Evolutionary conservation across 2,797 vertebrate species (phyloP), one percentile per base, ranked within the genome.

Genomic region (Chrysocyon brachyurus): DNA sequence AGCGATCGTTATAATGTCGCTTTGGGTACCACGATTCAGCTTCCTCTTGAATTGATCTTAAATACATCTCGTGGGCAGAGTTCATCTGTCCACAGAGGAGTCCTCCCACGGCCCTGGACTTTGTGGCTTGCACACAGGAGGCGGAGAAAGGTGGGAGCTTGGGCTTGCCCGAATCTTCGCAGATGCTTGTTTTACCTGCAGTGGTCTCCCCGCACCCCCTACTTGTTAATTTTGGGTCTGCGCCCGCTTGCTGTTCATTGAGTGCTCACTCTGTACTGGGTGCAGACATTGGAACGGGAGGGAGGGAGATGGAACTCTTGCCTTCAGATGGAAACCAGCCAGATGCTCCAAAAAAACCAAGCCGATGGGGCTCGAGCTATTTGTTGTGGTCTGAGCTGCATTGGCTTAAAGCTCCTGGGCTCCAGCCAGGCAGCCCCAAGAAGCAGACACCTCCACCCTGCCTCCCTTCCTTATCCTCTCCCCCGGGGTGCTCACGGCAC

Each of bases 321-420:
- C 49, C 59, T 63, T 28, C 56, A 3, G 85, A 31, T 33, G 63
- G 88, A 70, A 21, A 22, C 70, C 54, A 15, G 86, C 40, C 17
- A 12, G 59, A 40, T 3, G 6, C 14, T 49, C 52, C 0, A 7
- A 24, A 89, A 89, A 86, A 3, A 5, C 70, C 0, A 1, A 7
- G 21, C 59, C 17, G 1, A 0, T 1, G 7, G 49, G 17, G 1
- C n/a, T 36, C 28, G 0, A 2, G 26, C 11, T 12, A 0, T 61
- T 36, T 70, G 78, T 46, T 22, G 12, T 16, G 3, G n/a, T 33
- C 75, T 31, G 17, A 77, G 85, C 8, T 6, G 70, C 3, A 6
- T 31, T 81, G 4, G 6, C 54, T 49, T 91, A 52, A 63, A 28
- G 28, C 33, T 49, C 66, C 66, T 21, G 79, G 79, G 68, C 72